Percentiles rank a stretch among this genome's conserved stretches.
These are phyloP conservation scores for Mobula hypostoma DNA, from an alignment of 2,113 vertebrate genomes.

Conservation along the genomic window DNA sequence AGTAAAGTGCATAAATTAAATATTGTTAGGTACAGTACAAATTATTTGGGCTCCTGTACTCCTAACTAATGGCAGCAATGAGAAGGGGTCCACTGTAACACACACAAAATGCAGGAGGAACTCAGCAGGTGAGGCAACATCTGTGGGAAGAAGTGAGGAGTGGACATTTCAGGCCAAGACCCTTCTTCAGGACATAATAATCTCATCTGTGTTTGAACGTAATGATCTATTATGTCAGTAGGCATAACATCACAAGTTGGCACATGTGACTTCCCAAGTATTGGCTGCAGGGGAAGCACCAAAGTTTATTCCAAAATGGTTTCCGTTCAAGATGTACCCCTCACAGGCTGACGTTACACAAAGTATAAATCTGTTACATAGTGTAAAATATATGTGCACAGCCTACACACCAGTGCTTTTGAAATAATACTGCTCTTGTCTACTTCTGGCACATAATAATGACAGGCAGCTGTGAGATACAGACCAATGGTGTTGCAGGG, in stretches of 20 bases:
- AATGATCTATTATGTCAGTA: neutral
- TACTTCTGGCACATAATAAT: neutral
- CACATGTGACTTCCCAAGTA: no score
- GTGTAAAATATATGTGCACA: no score
- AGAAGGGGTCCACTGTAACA: no score
- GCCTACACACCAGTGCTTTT: neutral
- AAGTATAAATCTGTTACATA: neutral
- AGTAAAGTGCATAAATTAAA: no score
- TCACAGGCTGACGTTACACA: neutral
- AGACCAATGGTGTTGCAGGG: neutral
- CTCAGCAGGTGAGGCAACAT: no score
- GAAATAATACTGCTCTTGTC: neutral
- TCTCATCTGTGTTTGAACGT: neutral
- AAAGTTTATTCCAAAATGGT: neutral
- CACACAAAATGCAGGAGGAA: no score
- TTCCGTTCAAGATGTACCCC: neutral
- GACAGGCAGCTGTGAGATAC: neutral
- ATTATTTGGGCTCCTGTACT: no score
- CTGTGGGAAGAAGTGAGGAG: no score
- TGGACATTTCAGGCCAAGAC: no score
- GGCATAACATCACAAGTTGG: neutral
- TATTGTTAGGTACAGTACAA: no score
- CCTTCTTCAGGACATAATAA: no score
- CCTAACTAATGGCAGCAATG: no score
- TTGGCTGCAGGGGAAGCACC: neutral